Evolutionary conservation across 53 echinoderm and acorn worm species (phyloP).

Genomic region (Arbacia lixula): DNA sequence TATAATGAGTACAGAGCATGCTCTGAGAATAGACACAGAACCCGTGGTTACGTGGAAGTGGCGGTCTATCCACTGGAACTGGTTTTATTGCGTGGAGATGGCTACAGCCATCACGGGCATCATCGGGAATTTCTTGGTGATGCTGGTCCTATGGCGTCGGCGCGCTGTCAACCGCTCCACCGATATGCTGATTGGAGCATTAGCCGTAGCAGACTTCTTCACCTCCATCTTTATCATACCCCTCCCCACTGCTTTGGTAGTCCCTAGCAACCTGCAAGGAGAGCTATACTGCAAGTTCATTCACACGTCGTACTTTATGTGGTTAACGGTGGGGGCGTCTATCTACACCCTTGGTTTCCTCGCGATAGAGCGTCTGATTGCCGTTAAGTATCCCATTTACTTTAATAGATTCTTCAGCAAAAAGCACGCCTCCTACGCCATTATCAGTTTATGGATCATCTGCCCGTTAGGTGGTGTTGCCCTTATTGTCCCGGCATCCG

Average conservation of each 20-base stretch:
- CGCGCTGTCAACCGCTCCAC: constrained; percentile 63
- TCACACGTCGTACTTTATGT: constrained; percentile 72
- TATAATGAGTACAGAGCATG: no score
- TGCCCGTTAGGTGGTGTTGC: constrained; percentile 57
- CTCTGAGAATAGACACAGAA: no score
- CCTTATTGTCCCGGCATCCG: constrained; percentile 56
- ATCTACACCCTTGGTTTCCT: constrained; percentile 77
- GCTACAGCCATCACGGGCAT: constrained; percentile 4
- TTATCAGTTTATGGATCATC: constrained; percentile 62
- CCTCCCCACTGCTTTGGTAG: constrained; percentile 24
- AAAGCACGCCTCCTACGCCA: constrained; percentile 60
- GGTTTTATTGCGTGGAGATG: not conserved
- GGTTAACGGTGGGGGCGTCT: constrained; percentile 83
- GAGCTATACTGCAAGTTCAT: constrained; percentile 80
- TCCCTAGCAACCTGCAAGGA: constrained; percentile 56
- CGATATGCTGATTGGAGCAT: constrained; percentile 72
- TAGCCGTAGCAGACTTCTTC: constrained; percentile 81
- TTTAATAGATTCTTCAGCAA: constrained; percentile 69
- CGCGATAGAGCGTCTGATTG: constrained; percentile 78
- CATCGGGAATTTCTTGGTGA: constrained; percentile 20
- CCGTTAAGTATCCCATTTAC: constrained; percentile 77
- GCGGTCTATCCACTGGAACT: not conserved
- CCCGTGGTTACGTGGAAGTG: no score
- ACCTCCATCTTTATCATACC: constrained; percentile 79
- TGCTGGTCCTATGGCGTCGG: constrained; percentile 18